phyloP scores from a whole-genome alignment of 2,797 vertebrate genomes.

The Hemitrygon akajei region DNA sequence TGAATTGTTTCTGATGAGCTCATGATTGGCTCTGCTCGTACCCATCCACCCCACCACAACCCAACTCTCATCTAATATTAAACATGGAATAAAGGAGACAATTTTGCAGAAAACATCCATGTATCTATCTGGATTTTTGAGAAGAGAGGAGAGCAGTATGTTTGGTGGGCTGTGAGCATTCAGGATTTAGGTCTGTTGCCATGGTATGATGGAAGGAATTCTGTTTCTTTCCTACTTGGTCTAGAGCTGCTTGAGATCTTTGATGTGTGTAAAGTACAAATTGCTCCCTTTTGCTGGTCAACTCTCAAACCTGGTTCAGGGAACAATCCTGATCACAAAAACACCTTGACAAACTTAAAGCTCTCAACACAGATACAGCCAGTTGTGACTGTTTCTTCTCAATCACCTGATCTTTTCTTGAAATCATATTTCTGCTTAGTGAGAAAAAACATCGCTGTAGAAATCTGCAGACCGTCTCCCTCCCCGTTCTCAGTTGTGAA shows the following conservation, averaged over 20 bases:
- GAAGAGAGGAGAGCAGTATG: neutral
- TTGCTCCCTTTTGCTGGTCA: too few relatives aligned
- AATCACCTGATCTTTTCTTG: too few relatives aligned
- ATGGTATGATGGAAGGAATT: neutral
- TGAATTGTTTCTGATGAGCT: neutral
- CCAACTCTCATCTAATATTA: neutral
- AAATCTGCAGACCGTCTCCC: neutral
- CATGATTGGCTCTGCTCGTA: neutral
- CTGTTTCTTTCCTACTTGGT: neutral
- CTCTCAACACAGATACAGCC: neutral
- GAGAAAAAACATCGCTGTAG: neutral
- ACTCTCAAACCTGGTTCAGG: neutral
- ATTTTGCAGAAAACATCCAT: neutral
- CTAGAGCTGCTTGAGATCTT: neutral
- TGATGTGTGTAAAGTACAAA: too few relatives aligned
- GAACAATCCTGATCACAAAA: neutral
- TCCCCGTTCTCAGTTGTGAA: neutral
- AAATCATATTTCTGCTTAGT: neutral
- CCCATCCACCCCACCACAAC: neutral
- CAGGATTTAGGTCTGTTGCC: neutral
- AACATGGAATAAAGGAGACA: neutral
- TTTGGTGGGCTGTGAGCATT: too few relatives aligned
- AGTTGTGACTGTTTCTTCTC: neutral
- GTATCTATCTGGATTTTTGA: neutral
- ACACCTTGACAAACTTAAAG: neutral